Evolutionary conservation across 1,140 invertebrate species (phyloP).

Genomic region (Chironomus striatipennis): DNA sequence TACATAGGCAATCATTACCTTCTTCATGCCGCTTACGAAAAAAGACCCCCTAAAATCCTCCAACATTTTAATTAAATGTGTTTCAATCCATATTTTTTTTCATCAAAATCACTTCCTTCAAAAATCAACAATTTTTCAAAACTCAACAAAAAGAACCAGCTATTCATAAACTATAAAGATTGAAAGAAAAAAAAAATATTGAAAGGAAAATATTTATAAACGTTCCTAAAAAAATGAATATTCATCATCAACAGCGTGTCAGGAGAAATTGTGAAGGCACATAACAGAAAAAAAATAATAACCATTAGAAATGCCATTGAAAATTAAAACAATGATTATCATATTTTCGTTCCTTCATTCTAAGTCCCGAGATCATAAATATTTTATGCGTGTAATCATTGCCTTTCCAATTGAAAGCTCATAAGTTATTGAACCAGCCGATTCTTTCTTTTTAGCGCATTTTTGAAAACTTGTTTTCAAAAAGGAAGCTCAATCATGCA

Average conservation of each 20-base stretch:
- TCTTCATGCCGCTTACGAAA: no score
- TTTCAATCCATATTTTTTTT: no score
- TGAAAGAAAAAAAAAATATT: neutral
- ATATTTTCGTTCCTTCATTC: neutral
- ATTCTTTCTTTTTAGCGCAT: neutral
- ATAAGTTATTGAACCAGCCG: slow-evolving; percentile 2
- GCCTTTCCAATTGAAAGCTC: slow-evolving; percentile 15
- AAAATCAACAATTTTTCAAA: neutral
- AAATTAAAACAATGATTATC: slow-evolving; percentile 24
- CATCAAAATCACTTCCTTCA: no score
- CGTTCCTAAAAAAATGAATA: neutral
- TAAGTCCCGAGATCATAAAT: neutral
- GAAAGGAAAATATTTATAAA: neutral
- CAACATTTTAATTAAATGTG: no score
- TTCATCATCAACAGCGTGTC: neutral
- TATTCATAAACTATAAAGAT: neutral
- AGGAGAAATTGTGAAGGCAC: neutral
- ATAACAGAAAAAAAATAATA: no score
- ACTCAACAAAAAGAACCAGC: neutral
- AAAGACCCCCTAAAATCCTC: no score
- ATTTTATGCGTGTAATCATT: slow-evolving; percentile 23
- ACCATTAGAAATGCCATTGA: neutral
- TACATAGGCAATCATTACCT: no score
- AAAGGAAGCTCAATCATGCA: no score
- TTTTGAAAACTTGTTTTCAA: no score